Conservation (phyloP, 1,140 invertebrate species). For the Pantala flavescens region DNA sequence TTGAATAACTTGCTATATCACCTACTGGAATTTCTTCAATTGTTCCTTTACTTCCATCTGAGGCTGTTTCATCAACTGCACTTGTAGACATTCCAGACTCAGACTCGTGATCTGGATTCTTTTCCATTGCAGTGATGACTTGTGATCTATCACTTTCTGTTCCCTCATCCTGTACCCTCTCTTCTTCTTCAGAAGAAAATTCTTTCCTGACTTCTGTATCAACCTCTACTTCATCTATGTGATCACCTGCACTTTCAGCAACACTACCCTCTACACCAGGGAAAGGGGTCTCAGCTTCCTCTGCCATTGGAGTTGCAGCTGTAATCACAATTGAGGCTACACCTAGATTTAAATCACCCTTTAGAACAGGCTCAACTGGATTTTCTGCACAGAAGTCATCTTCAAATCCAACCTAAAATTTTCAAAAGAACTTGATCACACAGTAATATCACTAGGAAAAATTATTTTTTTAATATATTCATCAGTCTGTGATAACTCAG, state of each 20-base stretch:
- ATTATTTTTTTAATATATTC: no score
- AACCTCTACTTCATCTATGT: conserved; percentile 24
- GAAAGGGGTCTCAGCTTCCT: conserved; percentile 60
- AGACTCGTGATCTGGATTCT: conserved; percentile 22
- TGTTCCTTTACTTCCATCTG: conserved; percentile 27
- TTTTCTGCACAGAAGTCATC: background rate
- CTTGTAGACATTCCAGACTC: conserved; percentile 18
- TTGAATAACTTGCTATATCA: conserved; percentile 27
- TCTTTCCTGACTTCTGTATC: conserved; percentile 27
- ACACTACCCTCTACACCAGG: conserved; percentile 38
- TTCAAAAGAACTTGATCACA: no score
- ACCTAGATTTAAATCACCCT: conserved; percentile 45
- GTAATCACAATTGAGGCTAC: conserved; percentile 80
- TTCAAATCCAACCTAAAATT: background rate
- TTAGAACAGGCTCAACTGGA: background rate
- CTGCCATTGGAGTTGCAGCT: conserved; percentile 75
- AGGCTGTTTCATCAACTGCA: conserved; percentile 25
- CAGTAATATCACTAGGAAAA: no score
- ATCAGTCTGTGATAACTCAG: no score
- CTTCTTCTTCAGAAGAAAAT: conserved; percentile 19
- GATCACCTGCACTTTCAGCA: conserved; percentile 24
- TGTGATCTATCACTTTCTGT: background rate
- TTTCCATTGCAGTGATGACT: conserved; percentile 22
- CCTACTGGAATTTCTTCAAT: conserved; percentile 25
- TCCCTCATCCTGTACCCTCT: conserved; percentile 15